phyloP scores from a whole-genome alignment of 2,888 invertebrate genomes.

The Sussaba pulchella region DNA sequence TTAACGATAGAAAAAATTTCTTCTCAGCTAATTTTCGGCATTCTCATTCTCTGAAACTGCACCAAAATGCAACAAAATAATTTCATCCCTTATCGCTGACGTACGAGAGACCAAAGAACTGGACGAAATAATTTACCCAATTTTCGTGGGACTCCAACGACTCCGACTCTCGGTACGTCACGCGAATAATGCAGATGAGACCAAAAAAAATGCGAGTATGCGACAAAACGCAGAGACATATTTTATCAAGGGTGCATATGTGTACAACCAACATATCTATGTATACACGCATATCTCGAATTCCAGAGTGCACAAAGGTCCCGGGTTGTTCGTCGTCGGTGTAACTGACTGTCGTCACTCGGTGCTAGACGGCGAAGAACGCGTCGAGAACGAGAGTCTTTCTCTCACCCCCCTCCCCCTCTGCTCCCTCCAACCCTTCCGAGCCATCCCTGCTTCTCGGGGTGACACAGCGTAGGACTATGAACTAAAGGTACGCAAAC shows the following conservation, averaged over 20 bases:
- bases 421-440: too few relatives aligned
- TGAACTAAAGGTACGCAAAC: conserved; percentile 24
- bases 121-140: too few relatives aligned
- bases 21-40: too few relatives aligned
- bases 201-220: background rate
- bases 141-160: background rate
- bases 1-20: too few relatives aligned
- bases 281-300: conserved; percentile 14
- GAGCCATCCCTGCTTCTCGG: background rate
- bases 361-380: conserved; percentile 30
- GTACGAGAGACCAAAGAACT: too few relatives aligned
- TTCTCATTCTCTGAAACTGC: too few relatives aligned
- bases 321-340: conserved; percentile 29
- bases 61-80: too few relatives aligned
- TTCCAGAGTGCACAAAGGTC: conserved; percentile 10
- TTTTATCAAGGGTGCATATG: background rate
- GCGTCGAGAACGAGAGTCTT: conserved; percentile 35
- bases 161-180: conserved; percentile 5
- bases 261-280: background rate
- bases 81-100: too few relatives aligned
- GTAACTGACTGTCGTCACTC: conserved; percentile 56
- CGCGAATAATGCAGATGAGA: background rate
- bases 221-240: background rate
- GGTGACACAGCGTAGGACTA: background rate
- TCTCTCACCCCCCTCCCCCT: conserved; percentile 11